Evolutionary conservation across 2,888 invertebrate genomes (phyloP).

Genomic region (Actias luna): DNA sequence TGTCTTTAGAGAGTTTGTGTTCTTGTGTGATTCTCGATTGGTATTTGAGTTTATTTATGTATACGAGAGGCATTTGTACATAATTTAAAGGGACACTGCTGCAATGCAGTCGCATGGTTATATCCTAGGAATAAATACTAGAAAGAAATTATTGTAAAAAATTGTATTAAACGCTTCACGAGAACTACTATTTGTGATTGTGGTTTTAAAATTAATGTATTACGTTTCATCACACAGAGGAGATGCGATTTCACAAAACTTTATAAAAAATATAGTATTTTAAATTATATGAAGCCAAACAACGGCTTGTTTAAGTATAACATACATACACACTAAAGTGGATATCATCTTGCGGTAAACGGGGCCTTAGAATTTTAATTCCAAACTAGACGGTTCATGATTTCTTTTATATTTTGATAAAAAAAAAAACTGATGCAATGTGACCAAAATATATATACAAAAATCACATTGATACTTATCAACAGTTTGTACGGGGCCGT

Average conservation of each 20-base stretch:
- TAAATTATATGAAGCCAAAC: neutral
- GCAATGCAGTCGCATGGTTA: conserved; percentile 32
- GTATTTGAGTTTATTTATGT: conserved; percentile 40
- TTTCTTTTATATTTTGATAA: neutral
- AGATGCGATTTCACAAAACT: conserved; percentile 33
- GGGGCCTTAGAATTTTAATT: neutral
- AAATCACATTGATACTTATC: too few relatives aligned
- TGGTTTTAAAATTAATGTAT: conserved; percentile 21
- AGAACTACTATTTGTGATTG: neutral
- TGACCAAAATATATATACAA: neutral
- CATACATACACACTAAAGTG: neutral
- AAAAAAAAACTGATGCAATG: neutral
- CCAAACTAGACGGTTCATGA: neutral
- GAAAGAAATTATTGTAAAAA: conserved; percentile 36
- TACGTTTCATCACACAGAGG: conserved; percentile 39
- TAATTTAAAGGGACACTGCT: conserved; percentile 43
- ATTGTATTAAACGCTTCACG: neutral
- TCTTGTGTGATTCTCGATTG: conserved; percentile 25
- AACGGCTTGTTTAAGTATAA: neutral
- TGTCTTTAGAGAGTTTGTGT: conserved; percentile 25
- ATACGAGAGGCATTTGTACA: conserved; percentile 48
- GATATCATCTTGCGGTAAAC: neutral
- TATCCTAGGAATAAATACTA: conserved; percentile 9
- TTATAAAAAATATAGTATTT: too few relatives aligned
- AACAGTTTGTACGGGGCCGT: too few relatives aligned